A percentile compares a stretch with the other conserved stretches of the same genome.
Evolutionary conservation across 2,888 invertebrate genomes (phyloP).

Genomic region (Cataglyphis altisquamis): DNA sequence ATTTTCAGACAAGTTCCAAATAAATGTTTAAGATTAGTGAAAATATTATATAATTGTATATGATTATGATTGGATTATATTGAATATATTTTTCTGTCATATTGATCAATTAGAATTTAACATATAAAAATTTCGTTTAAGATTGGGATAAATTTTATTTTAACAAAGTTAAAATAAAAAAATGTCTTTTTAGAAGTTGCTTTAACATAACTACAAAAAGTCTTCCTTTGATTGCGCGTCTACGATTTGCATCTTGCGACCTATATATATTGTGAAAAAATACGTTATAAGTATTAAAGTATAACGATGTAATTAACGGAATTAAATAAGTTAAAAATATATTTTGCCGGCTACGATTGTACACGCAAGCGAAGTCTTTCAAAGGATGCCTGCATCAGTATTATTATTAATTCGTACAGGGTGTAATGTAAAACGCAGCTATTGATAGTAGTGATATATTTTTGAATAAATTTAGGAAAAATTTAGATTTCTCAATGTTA

Average conservation of each 20-base stretch:
- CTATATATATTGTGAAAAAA: neutral
- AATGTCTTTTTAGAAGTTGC: neutral
- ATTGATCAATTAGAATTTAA: neutral
- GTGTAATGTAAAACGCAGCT: neutral
- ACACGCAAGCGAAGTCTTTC: slow-evolving; percentile 51
- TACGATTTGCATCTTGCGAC: slow-evolving; percentile 9
- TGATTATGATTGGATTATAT: neutral
- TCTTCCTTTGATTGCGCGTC: neutral
- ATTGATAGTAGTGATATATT: slow-evolving; percentile 19
- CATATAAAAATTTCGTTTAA: neutral
- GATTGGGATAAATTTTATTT: neutral
- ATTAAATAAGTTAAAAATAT: neutral
- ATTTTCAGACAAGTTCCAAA: neutral
- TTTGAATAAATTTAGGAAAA: slow-evolving; percentile 19
- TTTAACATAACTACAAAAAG: neutral
- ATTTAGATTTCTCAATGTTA: neutral
- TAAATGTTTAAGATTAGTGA: neutral
- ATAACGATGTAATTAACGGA: neutral
- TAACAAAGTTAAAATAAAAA: neutral
- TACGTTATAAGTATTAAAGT: neutral
- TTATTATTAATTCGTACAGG: slow-evolving; percentile 62
- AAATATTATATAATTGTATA: neutral
- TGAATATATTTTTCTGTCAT: neutral
- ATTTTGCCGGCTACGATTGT: slow-evolving; percentile 7
- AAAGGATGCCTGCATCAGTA: slow-evolving; percentile 77